phyloP scores from a whole-genome alignment of 2,888 invertebrate genomes.

The Idaea dimidiata region DNA sequence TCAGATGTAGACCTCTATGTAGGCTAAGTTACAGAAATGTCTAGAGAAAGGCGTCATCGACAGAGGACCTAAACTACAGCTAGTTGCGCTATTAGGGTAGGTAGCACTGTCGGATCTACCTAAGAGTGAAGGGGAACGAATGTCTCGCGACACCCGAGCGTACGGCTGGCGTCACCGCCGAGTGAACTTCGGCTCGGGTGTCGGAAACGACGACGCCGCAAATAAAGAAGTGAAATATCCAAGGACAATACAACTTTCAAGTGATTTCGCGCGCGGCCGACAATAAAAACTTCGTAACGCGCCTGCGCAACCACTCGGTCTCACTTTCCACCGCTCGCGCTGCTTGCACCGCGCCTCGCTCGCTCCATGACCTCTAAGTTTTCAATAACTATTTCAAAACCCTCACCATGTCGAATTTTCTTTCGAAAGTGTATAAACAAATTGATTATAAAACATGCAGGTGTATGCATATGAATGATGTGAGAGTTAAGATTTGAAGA shows the following conservation, averaged over 20 bases:
- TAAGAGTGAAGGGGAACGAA: slow-evolving; percentile 64
- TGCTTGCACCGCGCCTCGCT: slow-evolving; percentile 55
- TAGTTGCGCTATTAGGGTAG: slow-evolving; percentile 2
- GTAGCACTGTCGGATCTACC: slow-evolving; percentile 30
- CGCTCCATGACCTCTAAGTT: not conserved
- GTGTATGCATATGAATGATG: slow-evolving; percentile 41
- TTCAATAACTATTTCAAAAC: slow-evolving; percentile 74
- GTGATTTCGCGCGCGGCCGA: slow-evolving; percentile 79
- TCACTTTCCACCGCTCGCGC: slow-evolving; percentile 71
- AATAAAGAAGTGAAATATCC: slow-evolving; percentile 80
- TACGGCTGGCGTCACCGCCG: slow-evolving; percentile 58
- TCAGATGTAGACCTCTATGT: slow-evolving; percentile 1
- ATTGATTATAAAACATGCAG: slow-evolving; percentile 40
- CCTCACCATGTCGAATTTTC: slow-evolving; percentile 71
- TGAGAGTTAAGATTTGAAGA: not conserved
- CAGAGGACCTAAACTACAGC: slow-evolving; percentile 5
- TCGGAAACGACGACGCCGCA: slow-evolving; percentile 74
- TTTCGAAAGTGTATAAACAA: slow-evolving; percentile 57
- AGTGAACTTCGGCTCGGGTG: slow-evolving; percentile 68
- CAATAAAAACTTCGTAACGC: slow-evolving; percentile 79
- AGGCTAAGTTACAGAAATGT: slow-evolving; percentile 19
- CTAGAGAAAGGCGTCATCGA: slow-evolving; percentile 21
- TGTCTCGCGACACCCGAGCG: slow-evolving; percentile 51
- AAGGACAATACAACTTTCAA: slow-evolving; percentile 81
- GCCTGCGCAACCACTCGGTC: slow-evolving; percentile 78